Evolutionary conservation across 23 tunicate species (phyloP), one percentile per base, ranked within the genome.

Genomic region (Aplidium turbinatum): DNA sequence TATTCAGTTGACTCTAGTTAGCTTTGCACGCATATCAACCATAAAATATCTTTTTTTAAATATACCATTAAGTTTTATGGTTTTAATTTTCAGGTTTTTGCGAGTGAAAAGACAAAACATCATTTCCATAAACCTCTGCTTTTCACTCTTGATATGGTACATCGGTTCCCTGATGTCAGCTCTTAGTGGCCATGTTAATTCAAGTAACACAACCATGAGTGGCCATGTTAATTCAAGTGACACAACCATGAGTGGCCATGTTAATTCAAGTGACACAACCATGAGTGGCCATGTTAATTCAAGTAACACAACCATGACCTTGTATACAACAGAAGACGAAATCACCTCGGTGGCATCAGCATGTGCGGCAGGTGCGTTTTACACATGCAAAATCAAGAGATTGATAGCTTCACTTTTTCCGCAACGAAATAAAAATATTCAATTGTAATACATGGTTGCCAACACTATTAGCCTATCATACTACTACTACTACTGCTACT

Each of bases 111-210:
- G 90, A 18, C 82, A 54, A 19, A 72, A 84, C 56, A 77, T 84
- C 50, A 76, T 84, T 47, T 78, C 90, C 4, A 84, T 84, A 50
- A 84, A 84, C 78, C 56, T 84, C 4, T 84, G 90, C 58, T 39
- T 77, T 3, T 84, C 90, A 3, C 27, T 84, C 19, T 35, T 84
- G 6, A 76, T 84, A 24, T 68, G 68, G 50, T 76, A 84, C 38
- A 35, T 76, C 33, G 90, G 90, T 1, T 80, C 69, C 28, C 60
- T 80, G 38, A 56, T 70, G 4, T 70, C 76, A 2, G 6, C 47
- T 6, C 24, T 65, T 38, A 4, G 50, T 6, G 16, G 50, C 5
- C 16, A 38, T 7, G 11, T 6, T 27, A 20, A 60, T 5, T 6
- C 5, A 11, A 5, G 11, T 30, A 30, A 60, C 7, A 20, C 7